Evolutionary conservation across 2,888 invertebrate species (phyloP), one percentile per base, ranked within the genome.

Genomic region (Adela reaumurella): DNA sequence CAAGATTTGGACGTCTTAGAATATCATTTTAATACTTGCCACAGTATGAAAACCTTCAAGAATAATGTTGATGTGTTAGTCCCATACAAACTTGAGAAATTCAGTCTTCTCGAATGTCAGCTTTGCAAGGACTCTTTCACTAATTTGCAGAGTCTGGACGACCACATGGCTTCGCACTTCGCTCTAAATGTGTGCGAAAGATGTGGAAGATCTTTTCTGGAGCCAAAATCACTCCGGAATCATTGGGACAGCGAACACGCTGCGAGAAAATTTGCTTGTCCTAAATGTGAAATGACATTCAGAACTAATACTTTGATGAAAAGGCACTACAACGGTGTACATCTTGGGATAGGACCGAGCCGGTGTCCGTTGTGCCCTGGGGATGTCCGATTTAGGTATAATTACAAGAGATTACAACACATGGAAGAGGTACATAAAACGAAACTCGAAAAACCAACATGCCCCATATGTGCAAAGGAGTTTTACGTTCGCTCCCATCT

Each of bases 71-170:
- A 70, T 49, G 77, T 77, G 3, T 74, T 77, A 0, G 50, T 77
- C 18, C 77, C 77, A 2, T 77, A 70, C 51, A 78, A 74, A 50
- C 69, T n/a, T n/a, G n/a, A n/a, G n/a, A n/a, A n/a, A n/a, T n/a
- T n/a, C n/a, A n/a, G n/a, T n/a, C n/a, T n/a, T n/a, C n/a, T n/a
- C 65, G 50, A 68, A 3, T 78, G 77, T 50, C 72, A 76, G 0
- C 71, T 68, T 47, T 78, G 77, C 49, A 65, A 66, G 35, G 71
- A 70, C 51, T 53, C 59, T 2, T 70, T 64, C 29, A 48, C 58
- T 4, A 67, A 68, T 4, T 78, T 77, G 49, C 58, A 70, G 16
- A 60, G 64, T 17, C 72, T 72, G 46, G 77, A 78, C 56, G 64
- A 72, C 1, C 77, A 78, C 50, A 67, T 77, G 50, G 63, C 64